Conservation (phyloP, 2,888 invertebrate species). For the Tyria jacobaeae region DNA sequence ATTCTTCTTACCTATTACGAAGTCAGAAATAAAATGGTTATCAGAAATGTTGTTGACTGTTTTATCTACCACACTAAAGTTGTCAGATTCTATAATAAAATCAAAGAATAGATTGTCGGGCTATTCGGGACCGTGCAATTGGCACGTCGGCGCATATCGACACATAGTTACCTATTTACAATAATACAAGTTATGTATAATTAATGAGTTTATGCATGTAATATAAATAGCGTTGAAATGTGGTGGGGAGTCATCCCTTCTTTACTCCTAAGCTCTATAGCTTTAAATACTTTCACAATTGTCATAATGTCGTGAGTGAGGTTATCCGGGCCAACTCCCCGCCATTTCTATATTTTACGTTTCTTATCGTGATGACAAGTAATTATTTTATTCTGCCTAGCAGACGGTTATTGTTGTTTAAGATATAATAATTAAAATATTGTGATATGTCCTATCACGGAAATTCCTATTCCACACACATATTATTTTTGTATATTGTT, state of each 20-base stretch:
- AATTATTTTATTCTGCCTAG: constrained; percentile 65
- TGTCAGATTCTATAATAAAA: constrained; percentile 15
- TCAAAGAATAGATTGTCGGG: constrained; percentile 22
- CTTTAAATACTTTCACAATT: constrained; percentile 14
- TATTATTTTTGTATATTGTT: constrained; percentile 81
- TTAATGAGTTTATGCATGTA: constrained; percentile 73
- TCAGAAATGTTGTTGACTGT: not conserved
- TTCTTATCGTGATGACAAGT: constrained; percentile 66
- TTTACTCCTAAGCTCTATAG: not conserved
- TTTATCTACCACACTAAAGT: not conserved
- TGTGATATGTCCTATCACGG: constrained; percentile 81
- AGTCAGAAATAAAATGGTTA: not conserved
- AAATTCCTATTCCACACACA: constrained; percentile 82
- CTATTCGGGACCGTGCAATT: constrained; percentile 43
- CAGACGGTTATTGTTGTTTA: constrained; percentile 65
- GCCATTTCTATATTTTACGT: constrained; percentile 60
- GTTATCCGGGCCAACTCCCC: constrained; percentile 24
- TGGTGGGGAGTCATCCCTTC: constrained; percentile 20
- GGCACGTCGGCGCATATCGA: constrained; percentile 59
- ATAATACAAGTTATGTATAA: constrained; percentile 71
- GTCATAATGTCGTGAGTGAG: constrained; percentile 12
- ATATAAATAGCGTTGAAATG: constrained; percentile 67
- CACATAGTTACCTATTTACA: constrained; percentile 76
- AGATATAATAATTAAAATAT: constrained; percentile 72
- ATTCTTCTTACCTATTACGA: not conserved